These are phyloP conservation scores for Bolborhynchus lineola DNA, from an alignment of 2,113 vertebrate species.

Conservation along the genomic window DNA sequence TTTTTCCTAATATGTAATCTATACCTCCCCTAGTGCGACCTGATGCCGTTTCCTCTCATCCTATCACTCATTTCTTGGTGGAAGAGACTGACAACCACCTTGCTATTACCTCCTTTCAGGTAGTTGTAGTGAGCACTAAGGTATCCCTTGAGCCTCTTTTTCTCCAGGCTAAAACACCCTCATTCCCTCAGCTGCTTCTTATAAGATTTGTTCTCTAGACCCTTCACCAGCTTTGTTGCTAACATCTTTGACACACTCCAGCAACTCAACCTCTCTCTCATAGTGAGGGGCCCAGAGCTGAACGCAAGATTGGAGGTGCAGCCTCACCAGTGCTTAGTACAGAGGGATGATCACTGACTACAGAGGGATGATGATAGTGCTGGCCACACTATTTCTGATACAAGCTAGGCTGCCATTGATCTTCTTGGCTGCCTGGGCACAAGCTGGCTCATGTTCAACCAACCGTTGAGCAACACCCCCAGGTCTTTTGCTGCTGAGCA, in stretches of 20 bases:
- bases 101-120: neutral
- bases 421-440: neutral
- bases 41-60: neutral
- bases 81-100: neutral
- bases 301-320: fast-evolving
- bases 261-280: no score
- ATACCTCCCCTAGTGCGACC: neutral
- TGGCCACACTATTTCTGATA: neutral
- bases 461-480: neutral
- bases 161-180: neutral
- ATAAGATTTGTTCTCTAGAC: neutral
- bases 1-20: neutral
- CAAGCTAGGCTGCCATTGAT: neutral
- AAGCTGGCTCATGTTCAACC: neutral
- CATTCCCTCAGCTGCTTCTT: neutral
- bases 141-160: neutral
- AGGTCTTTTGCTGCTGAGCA: neutral
- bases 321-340: neutral
- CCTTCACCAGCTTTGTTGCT: neutral
- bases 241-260: neutral
- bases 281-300: neutral
- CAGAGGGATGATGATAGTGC: neutral
- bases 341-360: neutral
- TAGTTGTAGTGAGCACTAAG: neutral
- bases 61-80: neutral